Base-by-base conservation (phyloP, 2,888 invertebrate species). In the Polydrusus tereticollis region DNA sequence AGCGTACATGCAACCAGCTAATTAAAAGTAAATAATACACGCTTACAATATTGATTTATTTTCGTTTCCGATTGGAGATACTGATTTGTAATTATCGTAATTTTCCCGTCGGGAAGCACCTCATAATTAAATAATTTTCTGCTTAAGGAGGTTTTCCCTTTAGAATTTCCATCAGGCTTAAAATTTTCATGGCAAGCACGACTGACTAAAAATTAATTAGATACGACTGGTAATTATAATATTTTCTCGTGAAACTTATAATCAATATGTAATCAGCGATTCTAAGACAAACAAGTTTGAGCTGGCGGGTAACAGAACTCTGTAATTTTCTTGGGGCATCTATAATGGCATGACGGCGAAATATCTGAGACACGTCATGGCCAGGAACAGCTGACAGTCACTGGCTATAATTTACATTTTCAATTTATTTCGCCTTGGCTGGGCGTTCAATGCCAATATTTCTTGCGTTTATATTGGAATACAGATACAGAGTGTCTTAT, bases 211-310 rank as follows among this genome's bases (percentile, higher is more conserved):
- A 67, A 59, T 58, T 67, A 67, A 67, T 67, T 58, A 47, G 33
- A 59, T 26, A 38, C 52, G 47, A 58, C 47, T 12, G 20, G 33
- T 59, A 67, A 67, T 67, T 67, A 67, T 36, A 45, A 67, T 59
- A 47, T 67, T 59, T 47, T 47, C 67, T 33, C 58, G 47, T 26
- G 43, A 29, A 47, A 20, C 47, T 47, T 57, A 36, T 58, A 67
- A 67, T 67, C 67, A 67, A 67, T 67, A 69, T 16, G 38, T 69
- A 69, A 69, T 69, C 68, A 69, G 21, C 52, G 43, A 52, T 69
- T 69, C 62, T 62, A 38, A 55, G 69, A 69, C 60, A 69, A 69
- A 69, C 55, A 69, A 62, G 62, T 52, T 45, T 52, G 29, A 55
- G 52, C 62, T 60, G 21, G 41, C 41, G 23, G 60, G 38, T 36